Base-by-base conservation (phyloP, 2,113 vertebrate genomes). In the Callospermophilus lateralis region DNA sequence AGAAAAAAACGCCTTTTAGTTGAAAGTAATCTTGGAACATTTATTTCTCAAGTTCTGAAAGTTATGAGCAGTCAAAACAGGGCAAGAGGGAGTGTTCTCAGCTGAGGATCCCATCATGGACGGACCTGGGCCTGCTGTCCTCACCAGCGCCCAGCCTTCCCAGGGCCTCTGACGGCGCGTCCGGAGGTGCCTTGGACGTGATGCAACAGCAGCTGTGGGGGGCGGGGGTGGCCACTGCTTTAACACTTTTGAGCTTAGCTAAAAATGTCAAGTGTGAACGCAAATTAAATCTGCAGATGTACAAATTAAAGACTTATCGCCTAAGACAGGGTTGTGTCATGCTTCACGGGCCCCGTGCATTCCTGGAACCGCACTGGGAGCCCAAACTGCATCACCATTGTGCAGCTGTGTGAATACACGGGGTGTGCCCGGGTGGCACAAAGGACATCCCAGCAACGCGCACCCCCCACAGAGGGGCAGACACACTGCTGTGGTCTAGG, bases 301-400 rank as follows among this genome's bases (percentile, higher is more conserved):
- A 5, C 34, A 63, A 55, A 39, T 24, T 3, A 24, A 48, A 84
- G 63, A 37, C 17, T 8, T 9, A 1, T 2, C 6, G 3, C 1
- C 22, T 13, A 13, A 3, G 4, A 10, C 26, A 39, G 17, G 19
- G 1, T 20, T 42, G 20, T 24, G 39, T 0, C 26, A 7, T 15
- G 1, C 7, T 42, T 13, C 17, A 34, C 15, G 32, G 2, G 51
- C 28, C 8, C 22, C 4, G 4, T 1, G 19, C 5, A 10, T 6
- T 1, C 2, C 37, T 11, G 26, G 34, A 58, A 45, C 8, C 3
- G 16, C 12, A 0, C 37, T 19, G n/a, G n/a, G 39, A 30, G 0
- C 6, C 20, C 2, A 13, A 1, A 1, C 24, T n/a, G 32, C 3
- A 4, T 8, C 6, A 30, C 58, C 32, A 17, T 6, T 2, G 4